Base-by-base conservation (phyloP, 2,888 invertebrate genomes). In the Amiota minor region DNA sequence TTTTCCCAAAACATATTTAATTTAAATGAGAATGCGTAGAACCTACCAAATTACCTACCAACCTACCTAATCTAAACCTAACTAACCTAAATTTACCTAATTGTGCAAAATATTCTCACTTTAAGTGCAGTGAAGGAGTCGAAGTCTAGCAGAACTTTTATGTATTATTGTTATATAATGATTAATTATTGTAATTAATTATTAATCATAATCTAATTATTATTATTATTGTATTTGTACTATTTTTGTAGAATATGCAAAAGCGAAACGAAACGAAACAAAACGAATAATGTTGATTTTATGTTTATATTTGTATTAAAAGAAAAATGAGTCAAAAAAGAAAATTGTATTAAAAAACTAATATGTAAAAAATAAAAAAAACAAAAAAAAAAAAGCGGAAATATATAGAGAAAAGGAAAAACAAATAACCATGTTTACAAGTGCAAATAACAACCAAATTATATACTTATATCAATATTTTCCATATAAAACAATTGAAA, bases 271-370 rank as follows among this genome's bases (percentile, higher is more conserved):
- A 53, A 53, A 53, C 35, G 16, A n/a, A 62, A 62, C 35, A 12
- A 45, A 35, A 47, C 16, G 16, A 23, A 50, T 20, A 50, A 68
- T 68, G 67, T 68, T 68, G 50, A 68, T 68, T 68, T 68, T 68
- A 68, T 68, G 67, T 68, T 50, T 68, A 50, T 53, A 62, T 59
- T 20, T 59, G 20, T 65, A 62, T 62, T 62, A n/a, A 59, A 20
- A 65, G 49, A 12, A 47, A 65, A 47, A 10, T 16, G 46, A 65
- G 18, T 4, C 14, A 56, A 56, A 1, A 56, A 56, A 14, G 10
- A 16, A 20, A 20, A 59, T 20, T 10, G 11, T 11, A n/a, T n/a
- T n/a, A n/a, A n/a, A 59, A 59, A 59, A 18, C 1, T 11, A 18
- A 18, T 20, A 59, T 14, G 18, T 59, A 20, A 20, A 59, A 23